phyloP scores from a whole-genome alignment of 2,113 vertebrate genomes.

The Scartelaos histophorus region DNA sequence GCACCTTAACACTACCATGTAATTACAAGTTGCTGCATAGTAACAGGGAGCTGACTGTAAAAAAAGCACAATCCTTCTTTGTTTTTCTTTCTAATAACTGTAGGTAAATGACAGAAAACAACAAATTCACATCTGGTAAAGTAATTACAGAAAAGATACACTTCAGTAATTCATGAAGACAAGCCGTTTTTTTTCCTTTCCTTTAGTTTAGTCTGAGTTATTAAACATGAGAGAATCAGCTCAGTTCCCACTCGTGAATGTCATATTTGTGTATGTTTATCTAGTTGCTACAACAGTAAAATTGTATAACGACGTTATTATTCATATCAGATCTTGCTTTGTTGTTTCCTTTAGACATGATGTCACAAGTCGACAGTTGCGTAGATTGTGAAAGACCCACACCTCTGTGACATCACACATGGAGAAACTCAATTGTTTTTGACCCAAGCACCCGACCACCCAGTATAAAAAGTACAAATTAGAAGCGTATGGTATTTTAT shows the following conservation, averaged over 20 bases:
- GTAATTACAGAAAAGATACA: background rate
- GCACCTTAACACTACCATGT: background rate
- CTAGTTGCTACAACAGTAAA: constrained; percentile 9
- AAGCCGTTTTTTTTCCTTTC: background rate
- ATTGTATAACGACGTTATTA: background rate
- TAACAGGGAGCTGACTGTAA: background rate
- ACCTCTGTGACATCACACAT: constrained; percentile 49
- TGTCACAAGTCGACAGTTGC: background rate
- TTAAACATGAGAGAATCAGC: background rate
- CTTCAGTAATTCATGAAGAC: background rate
- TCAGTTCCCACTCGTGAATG: background rate
- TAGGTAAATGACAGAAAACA: background rate
- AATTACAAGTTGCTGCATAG: background rate
- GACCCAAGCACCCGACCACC: constrained; percentile 19
- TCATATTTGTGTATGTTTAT: constrained; percentile 5
- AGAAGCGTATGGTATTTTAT: background rate
- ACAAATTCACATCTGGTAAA: background rate
- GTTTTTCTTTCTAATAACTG: background rate
- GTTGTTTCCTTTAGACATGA: background rate
- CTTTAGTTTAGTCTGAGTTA: background rate
- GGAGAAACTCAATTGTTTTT: constrained; percentile 38
- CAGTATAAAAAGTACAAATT: constrained; percentile 4
- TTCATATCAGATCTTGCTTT: background rate
- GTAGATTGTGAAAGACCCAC: constrained; percentile 26
- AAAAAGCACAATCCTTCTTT: background rate